Evolutionary conservation across 2,797 vertebrate genomes (phyloP).

Genomic region (Buceros bicornis): DNA sequence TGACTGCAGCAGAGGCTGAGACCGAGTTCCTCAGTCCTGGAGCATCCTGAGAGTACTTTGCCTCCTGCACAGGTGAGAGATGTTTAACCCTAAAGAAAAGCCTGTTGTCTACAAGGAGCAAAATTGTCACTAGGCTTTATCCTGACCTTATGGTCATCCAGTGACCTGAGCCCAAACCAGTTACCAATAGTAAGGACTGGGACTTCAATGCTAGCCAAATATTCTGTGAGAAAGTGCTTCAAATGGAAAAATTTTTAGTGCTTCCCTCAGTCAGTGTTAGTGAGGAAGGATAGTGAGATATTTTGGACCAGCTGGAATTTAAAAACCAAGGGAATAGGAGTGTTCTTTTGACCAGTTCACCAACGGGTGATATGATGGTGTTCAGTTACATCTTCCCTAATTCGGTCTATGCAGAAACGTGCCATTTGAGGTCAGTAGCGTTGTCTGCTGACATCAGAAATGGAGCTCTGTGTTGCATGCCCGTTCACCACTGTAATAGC

Average conservation of each 20-base stretch:
- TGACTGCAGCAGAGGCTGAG: neutral
- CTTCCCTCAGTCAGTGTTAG: neutral
- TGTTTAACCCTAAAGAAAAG: neutral
- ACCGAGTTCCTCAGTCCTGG: neutral
- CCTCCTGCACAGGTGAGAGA: neutral
- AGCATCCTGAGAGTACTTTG: neutral
- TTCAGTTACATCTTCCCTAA: neutral
- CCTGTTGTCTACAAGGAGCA: neutral
- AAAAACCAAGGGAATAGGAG: neutral
- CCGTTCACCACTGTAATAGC: neutral
- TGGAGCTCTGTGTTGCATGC: accelerated
- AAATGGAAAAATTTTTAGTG: neutral
- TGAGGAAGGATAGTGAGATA: neutral
- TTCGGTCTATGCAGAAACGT: neutral
- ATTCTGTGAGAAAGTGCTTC: neutral
- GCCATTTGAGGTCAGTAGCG: accelerated
- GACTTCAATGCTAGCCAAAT: accelerated
- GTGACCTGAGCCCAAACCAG: neutral
- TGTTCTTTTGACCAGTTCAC: neutral
- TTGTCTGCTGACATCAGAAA: neutral
- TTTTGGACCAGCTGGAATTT: neutral
- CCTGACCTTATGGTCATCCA: neutral
- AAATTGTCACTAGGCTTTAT: neutral
- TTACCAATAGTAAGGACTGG: too few relatives aligned
- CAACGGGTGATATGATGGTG: too few relatives aligned